Evolutionary conservation across 2,888 invertebrate genomes (phyloP).

Genomic region (Hemaris fuciformis): DNA sequence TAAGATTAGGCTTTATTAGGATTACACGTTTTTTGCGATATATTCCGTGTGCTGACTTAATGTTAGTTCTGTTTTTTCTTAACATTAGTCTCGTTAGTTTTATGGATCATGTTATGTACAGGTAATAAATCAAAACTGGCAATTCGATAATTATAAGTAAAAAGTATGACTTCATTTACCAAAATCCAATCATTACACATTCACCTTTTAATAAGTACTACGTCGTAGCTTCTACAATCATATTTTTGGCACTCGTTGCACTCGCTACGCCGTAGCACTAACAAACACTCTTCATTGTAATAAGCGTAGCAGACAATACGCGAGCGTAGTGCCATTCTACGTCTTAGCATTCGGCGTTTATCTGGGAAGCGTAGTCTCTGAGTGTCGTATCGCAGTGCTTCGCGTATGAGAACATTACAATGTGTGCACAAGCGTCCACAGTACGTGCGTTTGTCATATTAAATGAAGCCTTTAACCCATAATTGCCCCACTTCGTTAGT

Average conservation of each 20-base stretch:
- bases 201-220: background rate
- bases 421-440: background rate
- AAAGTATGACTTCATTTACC: too few relatives aligned
- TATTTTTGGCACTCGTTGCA: slow-evolving; percentile 14
- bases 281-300: background rate
- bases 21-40: background rate
- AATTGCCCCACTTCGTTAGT: background rate
- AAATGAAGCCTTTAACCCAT: background rate
- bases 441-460: slow-evolving; percentile 1
- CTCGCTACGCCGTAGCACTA: slow-evolving; percentile 19
- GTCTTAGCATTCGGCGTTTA: background rate
- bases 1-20: slow-evolving; percentile 3
- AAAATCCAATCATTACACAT: background rate
- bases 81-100: too few relatives aligned
- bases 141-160: too few relatives aligned
- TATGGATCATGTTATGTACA: too few relatives aligned
- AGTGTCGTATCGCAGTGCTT: background rate
- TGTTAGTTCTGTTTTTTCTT: too few relatives aligned
- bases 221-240: slow-evolving; percentile 30
- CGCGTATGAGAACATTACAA: background rate
- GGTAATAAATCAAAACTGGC: too few relatives aligned
- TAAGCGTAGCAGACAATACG: background rate
- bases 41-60: background rate
- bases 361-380: background rate
- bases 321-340: slow-evolving; percentile 7